Percentiles rank a stretch among this genome's conserved stretches.
These are phyloP conservation scores for Laspeyria flexula DNA, from an alignment of 2,888 invertebrate genomes.

Conservation along the genomic window DNA sequence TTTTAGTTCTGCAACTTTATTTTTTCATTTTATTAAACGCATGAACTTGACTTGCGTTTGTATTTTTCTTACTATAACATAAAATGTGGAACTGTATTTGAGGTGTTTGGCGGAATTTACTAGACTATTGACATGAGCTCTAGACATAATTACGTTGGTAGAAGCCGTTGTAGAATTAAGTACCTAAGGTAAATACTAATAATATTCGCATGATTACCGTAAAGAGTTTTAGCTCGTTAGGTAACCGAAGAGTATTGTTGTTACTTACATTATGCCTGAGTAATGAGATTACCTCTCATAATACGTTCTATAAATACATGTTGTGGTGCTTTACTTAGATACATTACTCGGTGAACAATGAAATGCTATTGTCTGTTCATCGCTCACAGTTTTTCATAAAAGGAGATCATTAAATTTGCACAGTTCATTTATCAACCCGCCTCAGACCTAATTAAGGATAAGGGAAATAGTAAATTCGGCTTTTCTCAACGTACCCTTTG, in stretches of 20 bases:
- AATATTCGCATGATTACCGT: too few relatives aligned
- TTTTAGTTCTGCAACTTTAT: neutral
- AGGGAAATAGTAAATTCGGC: slow-evolving; percentile 32
- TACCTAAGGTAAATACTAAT: too few relatives aligned
- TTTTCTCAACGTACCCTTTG: slow-evolving; percentile 20
- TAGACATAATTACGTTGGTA: too few relatives aligned
- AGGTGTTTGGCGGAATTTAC: too few relatives aligned
- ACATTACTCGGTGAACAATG: slow-evolving; percentile 23
- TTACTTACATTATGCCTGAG: neutral
- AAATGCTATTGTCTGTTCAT: slow-evolving; percentile 36
- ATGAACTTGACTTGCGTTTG: too few relatives aligned
- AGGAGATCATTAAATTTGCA: slow-evolving; percentile 51
- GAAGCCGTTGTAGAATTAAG: too few relatives aligned
- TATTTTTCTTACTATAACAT: too few relatives aligned
- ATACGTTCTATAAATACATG: slow-evolving; percentile 6
- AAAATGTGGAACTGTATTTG: too few relatives aligned
- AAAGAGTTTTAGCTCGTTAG: neutral
- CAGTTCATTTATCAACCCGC: slow-evolving; percentile 49
- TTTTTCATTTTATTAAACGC: neutral
- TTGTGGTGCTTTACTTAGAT: slow-evolving; percentile 14
- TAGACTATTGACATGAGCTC: too few relatives aligned
- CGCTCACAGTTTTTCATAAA: slow-evolving; percentile 38
- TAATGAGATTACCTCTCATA: neutral
- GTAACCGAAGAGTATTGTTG: neutral
- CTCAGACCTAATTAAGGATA: slow-evolving; percentile 38